phyloP scores from a whole-genome alignment of 2,888 invertebrate species.

The Ophion slaviceki region DNA sequence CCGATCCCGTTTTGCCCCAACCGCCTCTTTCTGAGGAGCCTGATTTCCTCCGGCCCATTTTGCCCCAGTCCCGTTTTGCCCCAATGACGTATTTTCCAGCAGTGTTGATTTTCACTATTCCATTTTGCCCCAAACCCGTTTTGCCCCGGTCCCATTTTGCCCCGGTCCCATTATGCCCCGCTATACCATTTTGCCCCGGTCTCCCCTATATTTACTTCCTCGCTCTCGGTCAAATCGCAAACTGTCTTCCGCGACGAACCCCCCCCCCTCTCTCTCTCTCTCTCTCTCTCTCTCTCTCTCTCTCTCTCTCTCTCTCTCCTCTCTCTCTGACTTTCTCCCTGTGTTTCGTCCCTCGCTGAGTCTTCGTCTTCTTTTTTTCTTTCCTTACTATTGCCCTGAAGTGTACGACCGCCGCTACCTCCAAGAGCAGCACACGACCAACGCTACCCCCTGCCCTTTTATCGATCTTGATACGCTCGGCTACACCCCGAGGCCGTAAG shows the following conservation, averaged over 20 bases:
- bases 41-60: no score
- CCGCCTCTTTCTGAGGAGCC: no score
- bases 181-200: no score
- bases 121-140: no score
- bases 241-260: conserved; percentile 56
- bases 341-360: background rate
- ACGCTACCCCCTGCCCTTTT: conserved; percentile 72
- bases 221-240: conserved; percentile 53
- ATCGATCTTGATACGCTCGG: conserved; percentile 80
- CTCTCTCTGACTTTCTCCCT: background rate
- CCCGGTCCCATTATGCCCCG: no score
- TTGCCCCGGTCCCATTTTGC: no score
- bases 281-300: conserved; percentile 42
- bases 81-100: no score
- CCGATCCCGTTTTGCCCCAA: no score
- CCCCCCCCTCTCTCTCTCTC: conserved; percentile 57
- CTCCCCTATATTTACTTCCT: conserved; percentile 41
- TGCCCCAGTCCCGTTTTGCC: no score
- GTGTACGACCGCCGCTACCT: conserved; percentile 47
- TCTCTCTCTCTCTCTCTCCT: background rate
- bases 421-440: conserved; percentile 38
- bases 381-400: conserved; percentile 59
- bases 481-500: conserved; percentile 71
- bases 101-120: no score
- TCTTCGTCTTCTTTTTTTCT: conserved; percentile 56